Base-by-base conservation (phyloP, 1,140 invertebrate genomes). In the Anadara kagoshimensis region DNA sequence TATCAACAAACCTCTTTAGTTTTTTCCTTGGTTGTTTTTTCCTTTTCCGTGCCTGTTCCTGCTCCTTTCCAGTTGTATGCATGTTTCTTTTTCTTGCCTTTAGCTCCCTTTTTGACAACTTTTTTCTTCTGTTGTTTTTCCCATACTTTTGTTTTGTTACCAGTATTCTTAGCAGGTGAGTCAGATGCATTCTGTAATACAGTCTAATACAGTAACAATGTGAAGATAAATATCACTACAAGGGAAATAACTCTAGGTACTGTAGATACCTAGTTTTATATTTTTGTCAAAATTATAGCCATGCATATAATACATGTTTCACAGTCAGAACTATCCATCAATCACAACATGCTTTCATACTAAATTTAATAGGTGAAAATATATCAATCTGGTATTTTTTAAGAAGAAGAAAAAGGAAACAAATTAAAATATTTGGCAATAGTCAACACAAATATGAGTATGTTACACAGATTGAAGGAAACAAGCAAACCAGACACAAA, bases 91-190 rank as follows among this genome's bases (percentile, higher is more conserved):
- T 77, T 79, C 69, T 84, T 84, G 87, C 76, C 87, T 86, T 82
- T 90, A 10, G 83, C 84, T 91, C 90, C 77, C 65, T 83, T 85
- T 68, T 79, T 82, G 54, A 36, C 29, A 36, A 36, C 29, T 36
- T 73, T 78, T 61, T 41, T 47, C 51, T 75, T 76, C n/a, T n/a
- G n/a, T 63, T 71, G 64, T 57, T 80, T 76, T 68, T 84, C 91
- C 90, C 61, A 84, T 36, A 70, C 81, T 75, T 88, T 91, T 64
- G 91, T 91, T 67, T 92, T 91, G 49, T 36, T 36, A 41, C 29
- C 43, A 41, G 44, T 80, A 73, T 16, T 91, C 89, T 89, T 36
- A 36, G 64, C 84, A 8, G 64, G 49, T 20, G 58, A 64, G 26
- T 73, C 64, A 26, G 59, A 64, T n/a, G 44, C 43, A 18, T 53